Base-by-base conservation (phyloP, 2,113 vertebrate species). In the Thermophis baileyi region DNA sequence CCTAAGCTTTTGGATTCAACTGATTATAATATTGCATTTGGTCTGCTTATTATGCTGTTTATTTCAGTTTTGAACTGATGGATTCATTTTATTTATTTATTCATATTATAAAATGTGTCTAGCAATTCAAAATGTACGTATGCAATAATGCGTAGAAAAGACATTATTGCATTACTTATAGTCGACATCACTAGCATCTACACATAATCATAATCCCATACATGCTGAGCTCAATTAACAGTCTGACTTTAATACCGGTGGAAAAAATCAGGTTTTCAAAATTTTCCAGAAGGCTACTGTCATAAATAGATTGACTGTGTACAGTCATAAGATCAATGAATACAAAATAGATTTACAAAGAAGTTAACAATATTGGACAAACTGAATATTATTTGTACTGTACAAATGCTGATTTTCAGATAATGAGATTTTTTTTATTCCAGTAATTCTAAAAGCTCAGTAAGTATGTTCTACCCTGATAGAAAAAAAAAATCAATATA, bases 391-490 rank as follows among this genome's bases (percentile, higher is more conserved):
- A 18, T 44, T 81, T 81, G 74, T 81, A 40, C 35, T 81, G 74
- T 81, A 81, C 7, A 81, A 81, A 44, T 20, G 74, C 92, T 63
- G 69, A 92, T 24, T 89, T 30, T 92, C 40, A 89, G 20, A 90
- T 22, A 27, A 89, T 87, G 87, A 85, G 81, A 18, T 94, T 25
- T 81, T 47, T 91, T 91, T 63, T 87, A 92, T 93, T 54, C 60
- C 14, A 57, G 91, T 94, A 95, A 94, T 95, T 92, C 53, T 54
- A 94, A 35, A 50, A 25, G 1, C 47, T 90, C 60, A 81, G 12
- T 22, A 5, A 90, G 9, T n/a, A 25, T 25, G 12, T 74, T 63
- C 60, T 60, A 51, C 47, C 12, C 47, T 81, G 16, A 35, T 30
- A 49, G 89, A 2, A 50, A 90, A 11, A 11, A 63, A 90, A 20